Evolutionary conservation across 23 tunicate species (phyloP).

Genomic region (Styela clava): DNA sequence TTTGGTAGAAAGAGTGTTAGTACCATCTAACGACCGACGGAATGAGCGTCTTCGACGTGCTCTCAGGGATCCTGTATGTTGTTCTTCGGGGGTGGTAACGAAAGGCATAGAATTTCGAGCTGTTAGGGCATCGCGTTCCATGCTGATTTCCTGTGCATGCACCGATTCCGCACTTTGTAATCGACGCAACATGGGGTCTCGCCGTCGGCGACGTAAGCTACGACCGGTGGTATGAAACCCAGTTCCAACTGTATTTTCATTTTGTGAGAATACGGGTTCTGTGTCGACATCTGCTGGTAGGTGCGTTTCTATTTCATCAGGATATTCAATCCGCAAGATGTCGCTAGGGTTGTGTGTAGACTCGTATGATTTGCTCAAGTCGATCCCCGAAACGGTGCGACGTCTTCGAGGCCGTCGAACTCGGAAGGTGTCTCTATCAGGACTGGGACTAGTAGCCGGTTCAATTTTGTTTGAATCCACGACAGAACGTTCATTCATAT

Average conservation of each 20-base stretch:
- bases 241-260: not conserved
- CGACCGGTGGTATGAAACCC: not conserved
- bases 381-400: constrained; percentile 13
- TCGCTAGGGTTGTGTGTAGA: constrained; percentile 1
- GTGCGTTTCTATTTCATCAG: constrained; percentile 10
- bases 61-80: constrained; percentile 5
- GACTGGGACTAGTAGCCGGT: not conserved
- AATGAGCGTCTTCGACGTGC: constrained; percentile 9
- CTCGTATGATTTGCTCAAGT: not conserved
- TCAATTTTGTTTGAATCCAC: not conserved
- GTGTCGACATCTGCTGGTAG: not conserved
- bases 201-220: constrained; percentile 28
- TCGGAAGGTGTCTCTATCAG: not conserved
- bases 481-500: not conserved
- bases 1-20: not conserved
- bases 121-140: constrained; percentile 2
- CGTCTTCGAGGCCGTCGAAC: constrained; percentile 9
- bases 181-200: constrained; percentile 17
- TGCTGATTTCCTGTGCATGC: constrained; percentile 11
- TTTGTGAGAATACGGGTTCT: too few relatives aligned
- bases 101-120: constrained; percentile 7
- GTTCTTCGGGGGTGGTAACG: not conserved
- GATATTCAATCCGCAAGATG: constrained; percentile 25
- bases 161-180: constrained; percentile 21
- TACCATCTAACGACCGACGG: constrained; percentile 24